Base-by-base conservation (phyloP, 2,888 invertebrate genomes). In the Spodoptera littoralis region DNA sequence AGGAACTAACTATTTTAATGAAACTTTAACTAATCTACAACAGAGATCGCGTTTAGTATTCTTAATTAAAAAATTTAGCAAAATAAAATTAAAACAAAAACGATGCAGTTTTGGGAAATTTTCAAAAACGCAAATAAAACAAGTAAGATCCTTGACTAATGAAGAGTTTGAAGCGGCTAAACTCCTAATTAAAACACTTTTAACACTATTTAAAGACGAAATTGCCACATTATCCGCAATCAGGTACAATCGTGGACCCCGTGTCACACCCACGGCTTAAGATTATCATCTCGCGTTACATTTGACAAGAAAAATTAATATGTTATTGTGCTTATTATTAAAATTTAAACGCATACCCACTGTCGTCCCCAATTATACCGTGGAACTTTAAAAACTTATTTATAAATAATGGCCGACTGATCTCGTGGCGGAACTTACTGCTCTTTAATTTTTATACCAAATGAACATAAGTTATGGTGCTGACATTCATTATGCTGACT, bases 261-360 rank as follows among this genome's bases (percentile, higher is more conserved):
- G 62, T 57, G 50, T 36, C 65, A 76, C 75, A 72, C 78, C 77
- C 77, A 77, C 76, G 60, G 62, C 63, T 57, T 62, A 56, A 83
- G 84, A 84, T 83, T 83, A 81, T 63, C 66, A 84, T 80, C 83
- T 80, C 76, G 76, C 73, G 70, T 76, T 79, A 75, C 80, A 73
- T 81, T 79, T 70, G 79, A 79, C 79, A 79, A 79, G 76, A 79
- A 79, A 79, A 84, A 84, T 84, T 84, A 87, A 85, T 85, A 85
- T 81, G 79, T 82, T 82, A 85, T 86, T 85, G 81, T 84, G 78
- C 75, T 82, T 82, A 84, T 80, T 81, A 84, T 83, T 81, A 82
- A 80, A 80, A 80, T 82, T 81, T 82, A 80, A 79, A 75, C 66
- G 70, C 54, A 67, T 74, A 62, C 65, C 70, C 70, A 66, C 69